These are phyloP conservation scores for Enteromius fasciolatus DNA, from an alignment of 2,797 vertebrate species.

Conservation along the genomic window DNA sequence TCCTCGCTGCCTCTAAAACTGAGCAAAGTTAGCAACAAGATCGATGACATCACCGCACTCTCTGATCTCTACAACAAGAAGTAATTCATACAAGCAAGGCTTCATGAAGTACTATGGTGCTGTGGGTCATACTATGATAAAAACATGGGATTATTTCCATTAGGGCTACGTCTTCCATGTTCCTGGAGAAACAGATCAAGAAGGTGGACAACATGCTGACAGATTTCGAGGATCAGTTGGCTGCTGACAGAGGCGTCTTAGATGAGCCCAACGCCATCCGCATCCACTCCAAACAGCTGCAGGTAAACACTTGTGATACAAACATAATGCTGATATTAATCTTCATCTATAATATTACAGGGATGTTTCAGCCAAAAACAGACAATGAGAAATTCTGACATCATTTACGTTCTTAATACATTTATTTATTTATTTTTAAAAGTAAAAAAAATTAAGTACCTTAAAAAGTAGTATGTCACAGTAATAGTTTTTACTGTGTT, in stretches of 20 bases:
- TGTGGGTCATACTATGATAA: background rate
- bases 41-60: slow-evolving; percentile 78
- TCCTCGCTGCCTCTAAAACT: slow-evolving; percentile 82
- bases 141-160: background rate
- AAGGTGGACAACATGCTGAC: slow-evolving; percentile 78
- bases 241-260: slow-evolving; percentile 77
- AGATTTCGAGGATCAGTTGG: slow-evolving; percentile 83
- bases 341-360: background rate
- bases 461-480: background rate
- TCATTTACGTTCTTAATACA: background rate
- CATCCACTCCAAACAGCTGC: slow-evolving; percentile 76
- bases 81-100: slow-evolving; percentile 66
- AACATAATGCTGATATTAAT: background rate
- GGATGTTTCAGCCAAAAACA: background rate
- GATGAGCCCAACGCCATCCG: slow-evolving; percentile 75
- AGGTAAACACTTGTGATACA: slow-evolving; percentile 68
- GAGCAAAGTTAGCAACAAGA: slow-evolving; percentile 81
- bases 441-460: background rate
- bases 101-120: background rate
- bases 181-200: slow-evolving; percentile 85
- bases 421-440: no score
- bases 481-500: background rate
- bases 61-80: slow-evolving; percentile 85
- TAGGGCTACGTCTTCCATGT: slow-evolving; percentile 85
- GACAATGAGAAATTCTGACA: background rate